Conservation (phyloP, 2,888 invertebrate genomes). For the Linyphia triangularis region DNA sequence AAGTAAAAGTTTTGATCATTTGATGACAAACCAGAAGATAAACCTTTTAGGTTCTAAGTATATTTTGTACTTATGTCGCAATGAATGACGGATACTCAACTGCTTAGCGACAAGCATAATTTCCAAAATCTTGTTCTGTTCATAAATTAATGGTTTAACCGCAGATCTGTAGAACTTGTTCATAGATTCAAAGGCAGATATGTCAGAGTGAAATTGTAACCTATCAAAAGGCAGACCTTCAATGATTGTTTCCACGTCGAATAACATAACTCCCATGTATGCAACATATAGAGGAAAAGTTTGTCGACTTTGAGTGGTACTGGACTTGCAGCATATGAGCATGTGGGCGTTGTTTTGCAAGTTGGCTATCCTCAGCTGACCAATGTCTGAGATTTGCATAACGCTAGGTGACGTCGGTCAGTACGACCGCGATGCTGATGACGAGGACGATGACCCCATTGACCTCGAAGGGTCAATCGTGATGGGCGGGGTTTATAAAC, state of each 20-base stretch:
- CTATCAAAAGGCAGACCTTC: no score
- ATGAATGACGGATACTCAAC: no score
- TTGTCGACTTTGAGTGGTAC: not conserved
- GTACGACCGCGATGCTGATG: slow-evolving; percentile 50
- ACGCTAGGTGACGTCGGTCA: not conserved
- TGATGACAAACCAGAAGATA: no score
- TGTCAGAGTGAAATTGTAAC: not conserved
- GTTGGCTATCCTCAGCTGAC: not conserved
- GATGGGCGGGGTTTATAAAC: slow-evolving; percentile 39
- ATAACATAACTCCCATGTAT: not conserved
- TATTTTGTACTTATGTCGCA: no score
- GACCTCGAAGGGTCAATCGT: slow-evolving; percentile 55
- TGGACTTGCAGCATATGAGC: not conserved
- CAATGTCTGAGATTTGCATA: slow-evolving; percentile 30
- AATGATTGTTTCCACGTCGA: no score
- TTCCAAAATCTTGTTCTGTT: no score
- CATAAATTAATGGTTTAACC: no score
- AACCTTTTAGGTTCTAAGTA: no score
- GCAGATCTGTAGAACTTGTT: no score
- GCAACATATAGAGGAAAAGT: not conserved
- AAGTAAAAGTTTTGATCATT: no score
- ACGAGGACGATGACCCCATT: slow-evolving; percentile 39
- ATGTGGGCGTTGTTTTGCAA: not conserved
- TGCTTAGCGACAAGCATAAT: no score
- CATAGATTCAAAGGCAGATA: not conserved